phyloP scores from a whole-genome alignment of 2,888 invertebrate genomes.

The Drosophila multiciliata region DNA sequence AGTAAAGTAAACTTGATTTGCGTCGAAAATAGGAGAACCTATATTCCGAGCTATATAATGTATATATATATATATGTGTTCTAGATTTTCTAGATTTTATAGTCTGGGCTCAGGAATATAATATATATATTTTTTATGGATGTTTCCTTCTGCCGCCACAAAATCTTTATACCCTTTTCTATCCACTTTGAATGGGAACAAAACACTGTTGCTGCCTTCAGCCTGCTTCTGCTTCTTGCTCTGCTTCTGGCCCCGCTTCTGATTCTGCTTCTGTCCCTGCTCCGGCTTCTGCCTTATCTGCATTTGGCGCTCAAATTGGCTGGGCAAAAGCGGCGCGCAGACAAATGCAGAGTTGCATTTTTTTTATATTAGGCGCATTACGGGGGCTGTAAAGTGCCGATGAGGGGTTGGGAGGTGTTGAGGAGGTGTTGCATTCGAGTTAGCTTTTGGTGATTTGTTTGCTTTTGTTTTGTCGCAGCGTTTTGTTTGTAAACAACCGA shows the following conservation, averaged over 20 bases:
- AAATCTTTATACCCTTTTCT: no score
- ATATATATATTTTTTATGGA: no score
- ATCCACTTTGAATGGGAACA: no score
- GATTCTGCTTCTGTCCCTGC: neutral
- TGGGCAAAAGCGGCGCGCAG: slow-evolving; percentile 64
- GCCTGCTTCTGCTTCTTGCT: neutral
- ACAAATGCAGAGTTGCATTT: slow-evolving; percentile 76
- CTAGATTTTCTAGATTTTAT: no score
- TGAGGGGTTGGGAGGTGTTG: neutral
- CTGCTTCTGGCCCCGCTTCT: neutral
- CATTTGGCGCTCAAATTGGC: slow-evolving; percentile 75
- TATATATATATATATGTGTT: no score
- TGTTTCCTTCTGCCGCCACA: no score
- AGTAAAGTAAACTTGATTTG: no score
- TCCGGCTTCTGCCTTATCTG: slow-evolving; percentile 55
- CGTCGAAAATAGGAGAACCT: no score
- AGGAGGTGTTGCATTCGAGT: neutral
- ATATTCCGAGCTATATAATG: no score
- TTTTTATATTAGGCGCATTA: slow-evolving; percentile 36
- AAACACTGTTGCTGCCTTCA: slow-evolving; percentile 19
- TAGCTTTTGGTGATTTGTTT: slow-evolving; percentile 64
- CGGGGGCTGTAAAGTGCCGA: neutral
- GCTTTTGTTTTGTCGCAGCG: slow-evolving; percentile 51
- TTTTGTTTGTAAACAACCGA: slow-evolving; percentile 56
- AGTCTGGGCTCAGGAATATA: no score